phyloP scores from a whole-genome alignment of 2,113 vertebrate species.

The Bettongia penicillata region DNA sequence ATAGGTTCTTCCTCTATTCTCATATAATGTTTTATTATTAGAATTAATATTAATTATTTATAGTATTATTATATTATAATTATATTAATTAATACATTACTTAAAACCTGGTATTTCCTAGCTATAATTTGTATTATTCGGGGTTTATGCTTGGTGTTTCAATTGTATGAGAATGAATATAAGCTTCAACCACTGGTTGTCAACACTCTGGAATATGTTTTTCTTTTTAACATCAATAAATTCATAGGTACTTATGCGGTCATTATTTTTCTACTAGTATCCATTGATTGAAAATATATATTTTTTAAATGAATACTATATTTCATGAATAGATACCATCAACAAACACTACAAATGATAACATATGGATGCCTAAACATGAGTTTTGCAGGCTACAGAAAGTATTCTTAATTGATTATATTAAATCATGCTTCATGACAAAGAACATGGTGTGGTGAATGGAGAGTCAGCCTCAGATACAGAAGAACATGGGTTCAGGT shows the following conservation, averaged over 20 bases:
- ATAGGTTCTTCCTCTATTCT: background rate
- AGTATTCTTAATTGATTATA: background rate
- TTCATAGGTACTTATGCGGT: background rate
- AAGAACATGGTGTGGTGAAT: background rate
- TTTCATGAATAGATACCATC: background rate
- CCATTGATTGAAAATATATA: background rate
- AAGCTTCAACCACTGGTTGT: background rate
- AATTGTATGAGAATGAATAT: background rate
- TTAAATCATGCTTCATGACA: background rate
- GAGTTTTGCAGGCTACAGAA: background rate
- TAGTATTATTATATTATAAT: too few relatives aligned
- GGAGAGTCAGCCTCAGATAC: background rate
- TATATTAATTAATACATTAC: background rate
- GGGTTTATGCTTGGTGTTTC: background rate
- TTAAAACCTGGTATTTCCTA: background rate
- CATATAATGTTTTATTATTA: background rate
- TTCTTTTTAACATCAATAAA: background rate
- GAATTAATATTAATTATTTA: background rate
- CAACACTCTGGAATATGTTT: background rate
- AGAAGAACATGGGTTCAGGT: background rate
- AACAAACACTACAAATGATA: background rate
- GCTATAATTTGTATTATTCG: background rate
- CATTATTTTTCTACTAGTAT: background rate
- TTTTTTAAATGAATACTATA: background rate
- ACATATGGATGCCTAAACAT: background rate